These are phyloP conservation scores for Labroides dimidiatus DNA, from an alignment of 2,797 vertebrate genomes.

Conservation along the genomic window DNA sequence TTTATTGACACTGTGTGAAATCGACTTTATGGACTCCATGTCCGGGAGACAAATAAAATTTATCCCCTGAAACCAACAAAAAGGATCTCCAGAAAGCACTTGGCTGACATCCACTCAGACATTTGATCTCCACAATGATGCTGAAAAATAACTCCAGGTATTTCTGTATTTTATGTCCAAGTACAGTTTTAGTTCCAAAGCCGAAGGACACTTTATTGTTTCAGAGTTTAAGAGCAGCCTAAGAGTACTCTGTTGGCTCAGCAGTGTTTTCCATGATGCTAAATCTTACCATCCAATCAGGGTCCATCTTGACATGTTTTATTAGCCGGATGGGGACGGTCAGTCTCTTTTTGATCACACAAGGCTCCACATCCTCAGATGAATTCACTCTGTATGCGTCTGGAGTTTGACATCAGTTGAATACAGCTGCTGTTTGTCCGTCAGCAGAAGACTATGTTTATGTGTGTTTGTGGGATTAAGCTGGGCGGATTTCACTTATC, in stretches of 20 bases:
- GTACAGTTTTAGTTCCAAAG: conserved; percentile 48
- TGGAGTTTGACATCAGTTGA: conserved; percentile 27
- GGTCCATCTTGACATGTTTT: conserved; percentile 23
- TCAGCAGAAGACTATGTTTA: conserved; percentile 29
- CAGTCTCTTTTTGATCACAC: conserved; percentile 16
- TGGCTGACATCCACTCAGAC: conserved; percentile 14
- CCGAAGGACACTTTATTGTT: conserved; percentile 54
- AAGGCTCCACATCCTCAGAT: conserved; percentile 11
- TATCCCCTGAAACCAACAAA: conserved; percentile 11
- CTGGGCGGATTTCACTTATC: background rate
- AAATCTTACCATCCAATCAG: conserved; percentile 24
- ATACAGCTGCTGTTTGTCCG: conserved; percentile 45
- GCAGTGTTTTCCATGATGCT: conserved; percentile 54
- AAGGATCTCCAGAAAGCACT: conserved; percentile 23
- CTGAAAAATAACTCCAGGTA: conserved; percentile 42
- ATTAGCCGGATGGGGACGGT: conserved; percentile 23
- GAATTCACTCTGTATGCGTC: conserved; percentile 25
- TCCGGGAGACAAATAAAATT: conserved; percentile 6
- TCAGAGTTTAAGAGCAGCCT: conserved; percentile 37
- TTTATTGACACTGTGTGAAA: conserved; percentile 28
- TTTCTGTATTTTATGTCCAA: conserved; percentile 48
- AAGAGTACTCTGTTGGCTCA: conserved; percentile 35
- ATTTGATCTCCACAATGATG: conserved; percentile 25
- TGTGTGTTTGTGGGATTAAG: conserved; percentile 14
- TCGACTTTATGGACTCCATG: conserved; percentile 13